Base-by-base conservation (phyloP, 2,113 vertebrate species). In the Ardeotis arabs region DNA sequence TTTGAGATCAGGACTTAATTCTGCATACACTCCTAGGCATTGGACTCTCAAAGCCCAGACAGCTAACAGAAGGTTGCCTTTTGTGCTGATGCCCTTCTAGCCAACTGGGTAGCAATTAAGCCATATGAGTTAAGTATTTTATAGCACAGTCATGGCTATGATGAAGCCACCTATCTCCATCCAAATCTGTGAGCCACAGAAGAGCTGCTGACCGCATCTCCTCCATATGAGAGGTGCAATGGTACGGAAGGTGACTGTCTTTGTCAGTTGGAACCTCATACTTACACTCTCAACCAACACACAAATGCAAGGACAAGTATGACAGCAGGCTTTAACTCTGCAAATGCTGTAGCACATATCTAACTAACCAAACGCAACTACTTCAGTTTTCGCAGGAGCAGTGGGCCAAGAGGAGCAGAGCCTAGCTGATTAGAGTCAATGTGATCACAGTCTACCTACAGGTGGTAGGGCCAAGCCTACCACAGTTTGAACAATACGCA, bases 1-100 rank as follows among this genome's bases (percentile, higher is more conserved):
- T 96, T 93, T 87, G 66, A 75, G 69, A 84, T 80, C 35, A 74
- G 41, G 66, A 60, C 66, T 92, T 92, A 47, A 89, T 93, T 86
- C 94, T 89, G 37, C 20, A 5, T 41, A 55, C 6, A 24, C 6
- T 87, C 22, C 41, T 59, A 41, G 0, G n/a, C 39, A 21, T 31
- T 35, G 41, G 50, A 28, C 63, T 91, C 81, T 28, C 27, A 74
- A 75, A 87, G 72, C 25, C 63, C 2, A 0, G 12, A 16, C 1
- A 1, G 5, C 39, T 64, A 68, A 37, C 6, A 25, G 37, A 81
- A 78, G 13, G 21, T 85, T 8, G 2, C 21, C 20, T 78, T 96
- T 74, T 66, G 22, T 19, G 17, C 35, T 25, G 14, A 28, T 33
- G 35, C 23, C 20, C 33, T 76, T 92, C 33, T 58, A 70, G 73